Conservation (phyloP, 2,797 vertebrate species). For the Halcyon leucocephala region DNA sequence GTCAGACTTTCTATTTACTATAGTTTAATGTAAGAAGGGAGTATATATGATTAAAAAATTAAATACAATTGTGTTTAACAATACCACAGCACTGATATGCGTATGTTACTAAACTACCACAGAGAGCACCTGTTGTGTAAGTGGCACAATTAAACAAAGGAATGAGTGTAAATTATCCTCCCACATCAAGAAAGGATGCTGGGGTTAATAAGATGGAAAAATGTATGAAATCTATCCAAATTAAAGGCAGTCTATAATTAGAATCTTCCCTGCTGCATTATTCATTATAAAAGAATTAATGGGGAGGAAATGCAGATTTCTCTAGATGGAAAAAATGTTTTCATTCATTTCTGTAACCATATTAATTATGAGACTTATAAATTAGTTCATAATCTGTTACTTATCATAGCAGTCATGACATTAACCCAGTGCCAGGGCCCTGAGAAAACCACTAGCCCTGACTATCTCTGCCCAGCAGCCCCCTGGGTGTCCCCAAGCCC, state of each 20-base stretch:
- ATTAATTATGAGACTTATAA: conserved; percentile 3
- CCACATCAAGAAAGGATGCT: neutral
- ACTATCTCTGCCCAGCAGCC: neutral
- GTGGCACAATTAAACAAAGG: conserved; percentile 42
- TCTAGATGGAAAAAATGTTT: conserved; percentile 9
- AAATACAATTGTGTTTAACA: neutral
- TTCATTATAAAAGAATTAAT: conserved; percentile 41
- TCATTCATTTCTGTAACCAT: conserved; percentile 13
- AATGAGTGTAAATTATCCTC: conserved; percentile 46
- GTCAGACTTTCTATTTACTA: neutral
- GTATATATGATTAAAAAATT: neutral
- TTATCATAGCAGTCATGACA: neutral
- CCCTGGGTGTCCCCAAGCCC: neutral
- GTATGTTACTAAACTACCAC: neutral
- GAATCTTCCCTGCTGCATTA: conserved; percentile 15
- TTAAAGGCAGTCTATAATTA: conserved; percentile 53
- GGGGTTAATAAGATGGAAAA: conserved; percentile 62
- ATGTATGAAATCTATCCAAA: conserved; percentile 45
- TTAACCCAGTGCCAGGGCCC: neutral
- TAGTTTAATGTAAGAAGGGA: neutral
- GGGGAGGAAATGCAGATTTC: conserved; percentile 25
- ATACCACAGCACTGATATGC: neutral
- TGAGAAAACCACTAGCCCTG: neutral
- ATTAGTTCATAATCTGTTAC: neutral
- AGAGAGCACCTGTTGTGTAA: conserved; percentile 54